Conservation (phyloP, 2,113 vertebrate species). For the Rattus rattus region DNA sequence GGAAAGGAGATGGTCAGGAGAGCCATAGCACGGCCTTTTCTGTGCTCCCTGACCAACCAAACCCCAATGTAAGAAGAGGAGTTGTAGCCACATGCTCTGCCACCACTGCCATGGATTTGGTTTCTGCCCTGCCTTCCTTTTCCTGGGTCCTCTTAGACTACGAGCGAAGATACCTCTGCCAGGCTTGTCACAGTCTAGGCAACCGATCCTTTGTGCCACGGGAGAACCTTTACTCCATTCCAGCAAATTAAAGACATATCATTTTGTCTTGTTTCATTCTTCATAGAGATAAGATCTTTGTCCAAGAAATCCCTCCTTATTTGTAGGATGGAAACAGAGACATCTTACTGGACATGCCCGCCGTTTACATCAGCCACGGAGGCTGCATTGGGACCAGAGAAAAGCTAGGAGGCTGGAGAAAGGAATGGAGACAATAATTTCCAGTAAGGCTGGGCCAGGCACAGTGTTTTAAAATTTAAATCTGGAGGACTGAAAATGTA, state of each 20-base stretch:
- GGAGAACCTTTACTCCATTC: neutral
- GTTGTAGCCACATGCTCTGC: neutral
- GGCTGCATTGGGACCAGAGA: neutral
- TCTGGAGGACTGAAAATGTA: too few relatives aligned
- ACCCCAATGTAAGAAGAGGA: neutral
- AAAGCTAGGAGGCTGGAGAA: too few relatives aligned
- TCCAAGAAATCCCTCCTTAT: neutral
- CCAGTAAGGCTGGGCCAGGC: neutral
- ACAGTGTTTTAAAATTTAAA: neutral
- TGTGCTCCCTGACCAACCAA: neutral
- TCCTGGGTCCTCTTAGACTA: neutral
- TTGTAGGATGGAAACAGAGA: too few relatives aligned
- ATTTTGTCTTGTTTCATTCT: neutral
- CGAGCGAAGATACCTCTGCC: neutral
- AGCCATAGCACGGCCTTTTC: neutral
- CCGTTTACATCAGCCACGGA: neutral
- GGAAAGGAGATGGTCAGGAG: too few relatives aligned
- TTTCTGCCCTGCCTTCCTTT: neutral
- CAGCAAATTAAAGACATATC: neutral
- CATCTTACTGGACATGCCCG: neutral
- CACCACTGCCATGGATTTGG: too few relatives aligned
- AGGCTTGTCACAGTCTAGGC: neutral
- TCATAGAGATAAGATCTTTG: conserved; percentile 34
- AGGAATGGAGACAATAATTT: neutral
- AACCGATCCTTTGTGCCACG: neutral